Percentiles rank a stretch among this genome's conserved stretches.
Evolutionary conservation across 2,888 invertebrate genomes (phyloP).

Genomic region (Malthinus seriepunctatus): DNA sequence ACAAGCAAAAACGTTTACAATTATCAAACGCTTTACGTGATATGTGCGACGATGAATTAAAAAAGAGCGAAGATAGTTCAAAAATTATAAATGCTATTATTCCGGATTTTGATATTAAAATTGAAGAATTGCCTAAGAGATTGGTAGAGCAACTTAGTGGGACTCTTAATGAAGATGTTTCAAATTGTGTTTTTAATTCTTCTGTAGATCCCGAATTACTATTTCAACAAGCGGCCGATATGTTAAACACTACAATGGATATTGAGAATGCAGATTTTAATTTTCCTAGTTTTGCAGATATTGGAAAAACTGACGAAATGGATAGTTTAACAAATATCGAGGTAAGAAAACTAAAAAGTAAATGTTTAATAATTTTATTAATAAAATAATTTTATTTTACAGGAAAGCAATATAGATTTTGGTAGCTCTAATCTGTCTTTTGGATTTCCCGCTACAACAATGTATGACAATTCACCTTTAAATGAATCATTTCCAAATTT

Average conservation of each 20-base stretch:
- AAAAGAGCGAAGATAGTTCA: slow-evolving; percentile 37
- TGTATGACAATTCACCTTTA: too few species aligned
- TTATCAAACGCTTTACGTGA: slow-evolving; percentile 48
- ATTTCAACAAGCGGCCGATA: slow-evolving; percentile 35
- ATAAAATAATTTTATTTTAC: too few species aligned
- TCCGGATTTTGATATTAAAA: slow-evolving; percentile 50
- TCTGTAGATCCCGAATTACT: slow-evolving; percentile 32
- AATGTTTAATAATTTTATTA: too few species aligned
- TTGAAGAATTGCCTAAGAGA: slow-evolving; percentile 48
- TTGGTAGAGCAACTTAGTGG: slow-evolving; percentile 46
- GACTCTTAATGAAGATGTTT: slow-evolving; percentile 39
- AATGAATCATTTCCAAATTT: too few species aligned
- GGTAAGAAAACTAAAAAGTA: too few species aligned
- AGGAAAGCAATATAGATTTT: too few species aligned
- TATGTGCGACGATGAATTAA: slow-evolving; percentile 40
- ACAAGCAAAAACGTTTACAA: slow-evolving; percentile 49
- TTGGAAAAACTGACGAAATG: too few species aligned
- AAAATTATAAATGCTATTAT: slow-evolving; percentile 48
- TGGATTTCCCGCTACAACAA: too few species aligned
- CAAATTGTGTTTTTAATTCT: slow-evolving; percentile 13
- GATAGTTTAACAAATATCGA: too few species aligned
- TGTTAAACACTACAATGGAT: slow-evolving; percentile 18
- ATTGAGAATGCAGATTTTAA: background rate
- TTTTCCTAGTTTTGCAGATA: too few species aligned
- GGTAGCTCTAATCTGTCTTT: too few species aligned